These are phyloP conservation scores for Idaea biselata DNA, from an alignment of 2,888 invertebrate genomes.

Conservation along the genomic window DNA sequence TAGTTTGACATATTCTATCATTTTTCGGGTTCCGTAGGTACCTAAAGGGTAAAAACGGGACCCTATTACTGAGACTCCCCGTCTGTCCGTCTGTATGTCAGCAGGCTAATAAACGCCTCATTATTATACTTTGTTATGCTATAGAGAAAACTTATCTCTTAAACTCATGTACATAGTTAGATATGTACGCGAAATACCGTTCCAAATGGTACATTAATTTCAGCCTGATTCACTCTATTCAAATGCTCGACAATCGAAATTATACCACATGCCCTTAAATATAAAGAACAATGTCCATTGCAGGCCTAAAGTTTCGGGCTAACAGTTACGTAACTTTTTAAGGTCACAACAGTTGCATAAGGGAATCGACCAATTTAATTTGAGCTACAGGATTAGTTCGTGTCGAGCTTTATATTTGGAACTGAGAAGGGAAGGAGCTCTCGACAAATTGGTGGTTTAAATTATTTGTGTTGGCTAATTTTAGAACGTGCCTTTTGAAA, in stretches of 20 bases:
- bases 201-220: slow-evolving; percentile 48
- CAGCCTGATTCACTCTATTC: slow-evolving; percentile 56
- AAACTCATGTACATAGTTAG: slow-evolving; percentile 12
- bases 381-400: slow-evolving; percentile 43
- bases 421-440: slow-evolving; percentile 35
- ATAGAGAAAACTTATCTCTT: too few species aligned
- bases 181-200: slow-evolving; percentile 24
- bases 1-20: too few species aligned
- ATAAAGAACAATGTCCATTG: slow-evolving; percentile 33
- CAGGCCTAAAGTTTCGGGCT: slow-evolving; percentile 45
- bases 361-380: slow-evolving; percentile 44
- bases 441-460: slow-evolving; percentile 28
- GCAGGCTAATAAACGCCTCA: too few species aligned
- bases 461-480: slow-evolving; percentile 58
- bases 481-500: slow-evolving; percentile 64
- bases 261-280: neutral
- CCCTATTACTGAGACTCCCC: too few species aligned
- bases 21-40: too few species aligned
- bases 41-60: too few species aligned
- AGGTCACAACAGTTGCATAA: slow-evolving; percentile 72
- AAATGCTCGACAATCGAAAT: slow-evolving; percentile 22
- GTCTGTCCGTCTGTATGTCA: too few species aligned
- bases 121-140: too few species aligned
- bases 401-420: slow-evolving; percentile 22
- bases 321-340: slow-evolving; percentile 69